A percentile compares a stretch with the other conserved stretches of the same genome.
Conservation (phyloP, 2,113 vertebrate species). For the Brachionichthys hirsutus region DNA sequence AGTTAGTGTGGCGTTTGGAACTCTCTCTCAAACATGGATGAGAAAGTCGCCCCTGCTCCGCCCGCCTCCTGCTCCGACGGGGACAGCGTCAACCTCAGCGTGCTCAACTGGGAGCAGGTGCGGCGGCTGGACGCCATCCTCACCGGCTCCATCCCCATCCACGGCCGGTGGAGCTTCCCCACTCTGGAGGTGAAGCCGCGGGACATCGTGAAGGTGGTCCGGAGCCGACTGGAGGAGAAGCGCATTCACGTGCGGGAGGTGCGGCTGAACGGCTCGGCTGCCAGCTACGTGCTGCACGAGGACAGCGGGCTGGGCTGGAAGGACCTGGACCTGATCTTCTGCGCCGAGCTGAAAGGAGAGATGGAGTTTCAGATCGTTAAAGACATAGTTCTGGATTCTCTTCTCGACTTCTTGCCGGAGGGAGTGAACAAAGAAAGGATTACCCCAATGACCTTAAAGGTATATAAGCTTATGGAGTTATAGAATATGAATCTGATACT, state of each 20-base stretch:
- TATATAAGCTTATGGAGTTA: conserved; percentile 65
- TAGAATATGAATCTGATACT: no score
- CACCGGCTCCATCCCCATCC: conserved; percentile 93
- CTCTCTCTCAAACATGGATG: conserved; percentile 81
- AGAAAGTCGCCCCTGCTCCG: conserved; percentile 68
- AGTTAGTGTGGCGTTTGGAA: conserved; percentile 25
- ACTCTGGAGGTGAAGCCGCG: conserved; percentile 94
- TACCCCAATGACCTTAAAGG: conserved; percentile 94
- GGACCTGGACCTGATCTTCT: conserved; percentile 98
- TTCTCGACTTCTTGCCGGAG: conserved; percentile 95
- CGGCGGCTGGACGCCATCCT: conserved; percentile 91
- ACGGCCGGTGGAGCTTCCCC: conserved; percentile 97
- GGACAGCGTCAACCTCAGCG: conserved; percentile 83
- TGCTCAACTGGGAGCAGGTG: conserved; percentile 98
- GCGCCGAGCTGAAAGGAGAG: conserved; percentile 90
- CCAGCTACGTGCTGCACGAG: conserved; percentile 96
- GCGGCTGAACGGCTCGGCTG: conserved; percentile 93
- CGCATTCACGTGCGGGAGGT: conserved; percentile 90
- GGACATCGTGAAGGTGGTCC: conserved; percentile 93
- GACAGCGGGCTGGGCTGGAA: conserved; percentile 98
- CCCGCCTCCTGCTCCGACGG: conserved; percentile 67
- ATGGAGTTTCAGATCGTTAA: conserved; percentile 95
- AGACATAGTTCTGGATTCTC: conserved; percentile 93
- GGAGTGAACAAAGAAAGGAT: conserved; percentile 99
- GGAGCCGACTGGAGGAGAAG: conserved; percentile 89